phyloP scores from a whole-genome alignment of 2,113 vertebrate genomes.

The Setophaga coronata region DNA sequence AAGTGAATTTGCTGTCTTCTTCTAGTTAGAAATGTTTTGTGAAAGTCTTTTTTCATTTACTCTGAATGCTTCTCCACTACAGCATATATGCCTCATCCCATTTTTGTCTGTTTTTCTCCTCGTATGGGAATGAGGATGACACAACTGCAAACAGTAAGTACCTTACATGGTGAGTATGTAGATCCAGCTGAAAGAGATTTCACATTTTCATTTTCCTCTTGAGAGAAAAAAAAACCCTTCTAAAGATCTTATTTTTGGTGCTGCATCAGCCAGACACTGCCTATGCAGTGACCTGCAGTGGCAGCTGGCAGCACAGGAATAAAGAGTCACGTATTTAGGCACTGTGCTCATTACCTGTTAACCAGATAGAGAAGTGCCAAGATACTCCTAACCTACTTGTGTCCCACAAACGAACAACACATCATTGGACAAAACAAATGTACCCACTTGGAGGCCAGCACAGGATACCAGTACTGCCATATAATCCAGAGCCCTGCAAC shows the following conservation, averaged over 20 bases:
- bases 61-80: background rate
- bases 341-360: background rate
- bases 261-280: background rate
- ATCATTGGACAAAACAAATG: background rate
- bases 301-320: background rate
- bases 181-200: background rate
- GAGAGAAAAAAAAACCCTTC: background rate
- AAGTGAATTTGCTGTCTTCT: background rate
- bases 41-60: background rate
- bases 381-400: background rate
- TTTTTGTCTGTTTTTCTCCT: background rate
- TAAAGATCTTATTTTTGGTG: background rate
- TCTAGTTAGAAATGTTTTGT: background rate
- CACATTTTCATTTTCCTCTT: background rate
- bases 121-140: background rate
- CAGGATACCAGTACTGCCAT: rapidly evolving
- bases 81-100: background rate
- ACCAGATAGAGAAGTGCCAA: background rate
- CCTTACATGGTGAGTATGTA: rapidly evolving
- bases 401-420: rapidly evolving
- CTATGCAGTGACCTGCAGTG: background rate
- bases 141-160: background rate
- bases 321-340: no score
- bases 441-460: background rate
- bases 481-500: background rate